Evolutionary conservation across 2,797 vertebrate genomes (phyloP), one percentile per base, ranked within the genome.

Genomic region (Oreochromis mossambicus): DNA sequence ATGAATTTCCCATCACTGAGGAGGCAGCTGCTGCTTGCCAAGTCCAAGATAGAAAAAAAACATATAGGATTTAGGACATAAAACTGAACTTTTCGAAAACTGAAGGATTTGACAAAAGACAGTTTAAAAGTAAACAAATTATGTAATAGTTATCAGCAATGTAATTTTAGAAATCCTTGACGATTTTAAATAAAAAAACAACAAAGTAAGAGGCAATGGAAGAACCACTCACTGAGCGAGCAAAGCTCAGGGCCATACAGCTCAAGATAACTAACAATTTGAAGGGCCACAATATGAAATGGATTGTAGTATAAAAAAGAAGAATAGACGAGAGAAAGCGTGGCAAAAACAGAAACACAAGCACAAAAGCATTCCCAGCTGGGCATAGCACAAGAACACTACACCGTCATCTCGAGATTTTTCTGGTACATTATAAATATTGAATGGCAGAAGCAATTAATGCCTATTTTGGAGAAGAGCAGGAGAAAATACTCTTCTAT

Each of bases 341-440:
- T 7, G 68, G 78, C 41, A 83, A 76, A 86, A 84, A 26, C 19
- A 84, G 10, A 61, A 51, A 58, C n/a, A 75, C 34, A 78, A 80
- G 66, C 48, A 81, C 32, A 50, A 34, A 43, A 36, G 24, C n/a
- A 5, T 85, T 79, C 55, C 58, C 78, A 79, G n/a, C 52, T 5
- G 17, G 24, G 43, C 58, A 32, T 48, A 86, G 21, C 81, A 68
- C 26, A 81, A 81, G 36, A 81, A 78, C 79, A 84, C 82, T 78
- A 5, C 26, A 83, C 61, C 56, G 52, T 48, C 76, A 81, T 80
- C n/a, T 68, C 54, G 43, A 81, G 61, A 82, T 86, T 87, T 89
- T 84, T 82, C 68, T 66, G 54, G 56, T 80, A 79, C 77, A 66
- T 83, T 75, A 84, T 92, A 89, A 91, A 93, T 91, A 63, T 90